Base-by-base conservation (phyloP, 1,140 invertebrate genomes). In the Drosophila burlai region DNA sequence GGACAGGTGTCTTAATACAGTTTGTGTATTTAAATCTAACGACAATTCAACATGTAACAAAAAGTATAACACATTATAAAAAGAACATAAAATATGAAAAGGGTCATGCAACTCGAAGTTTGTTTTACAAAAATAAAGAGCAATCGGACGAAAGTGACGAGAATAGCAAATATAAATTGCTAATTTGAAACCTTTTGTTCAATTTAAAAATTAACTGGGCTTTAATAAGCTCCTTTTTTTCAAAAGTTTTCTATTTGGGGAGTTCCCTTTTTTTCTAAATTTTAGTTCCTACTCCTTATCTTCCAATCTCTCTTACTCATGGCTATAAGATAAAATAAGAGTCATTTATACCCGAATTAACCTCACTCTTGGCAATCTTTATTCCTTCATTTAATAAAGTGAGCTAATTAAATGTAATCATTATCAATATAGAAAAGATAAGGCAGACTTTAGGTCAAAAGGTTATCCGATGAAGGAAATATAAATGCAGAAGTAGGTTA, bases 401-500 rank as follows among this genome's bases (percentile, higher is more conserved):
- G n/a, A 63, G 16, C 5, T 29, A 24, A 42, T 16, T 54, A 55
- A 38, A 31, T 43, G 4, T 10, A 45, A 18, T 26, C 36, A 34
- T 42, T 16, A 34, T 55, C 24, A 42, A 31, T 64, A 63, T 43
- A 8, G 15, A 10, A 34, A 15, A 47, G 31, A 69, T 52, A 45
- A 50, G 36, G 4, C 11, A 36, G 24, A 24, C 34, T 40, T 55
- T 4, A 6, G 43, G 67, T 38, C 54, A 10, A 69, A 69, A 67
- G 67, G 63, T 71, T 71, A 68, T 21, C 49, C 18, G 49, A 38
- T 46, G 46, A 24, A 6, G 11, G 16, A 9, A 18, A 52, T 31
- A 52, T 34, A 34, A 52, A 67, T 36, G 6, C 38, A 40, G 34
- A 55, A 68, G 63, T 36, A 55, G 13, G 18, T 68, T 68, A 71